A percentile compares a stretch with the other conserved stretches of the same genome.
These are phyloP conservation scores for Formica selysi DNA, from an alignment of 1,140 invertebrate species.

Conservation along the genomic window DNA sequence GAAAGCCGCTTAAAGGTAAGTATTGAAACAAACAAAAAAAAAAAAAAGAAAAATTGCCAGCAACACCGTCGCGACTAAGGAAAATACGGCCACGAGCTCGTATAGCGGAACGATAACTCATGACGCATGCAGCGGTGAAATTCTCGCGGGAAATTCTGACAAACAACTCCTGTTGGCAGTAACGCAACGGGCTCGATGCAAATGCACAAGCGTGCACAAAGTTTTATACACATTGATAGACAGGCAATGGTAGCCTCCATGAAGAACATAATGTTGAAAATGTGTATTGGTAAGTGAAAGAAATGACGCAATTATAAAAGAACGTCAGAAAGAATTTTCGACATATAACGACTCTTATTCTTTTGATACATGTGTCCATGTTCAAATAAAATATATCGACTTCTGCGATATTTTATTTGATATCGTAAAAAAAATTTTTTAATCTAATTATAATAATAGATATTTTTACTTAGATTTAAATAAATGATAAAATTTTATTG, in stretches of 20 bases:
- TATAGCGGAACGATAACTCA: constrained; percentile 66
- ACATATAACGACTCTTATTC: not conserved
- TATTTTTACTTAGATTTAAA: not conserved
- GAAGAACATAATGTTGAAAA: constrained; percentile 51
- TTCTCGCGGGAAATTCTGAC: constrained; percentile 75
- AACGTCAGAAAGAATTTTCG: constrained; percentile 27
- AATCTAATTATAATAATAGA: not conserved
- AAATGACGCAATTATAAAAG: constrained; percentile 62
- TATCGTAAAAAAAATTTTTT: not conserved
- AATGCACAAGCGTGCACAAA: constrained; percentile 69
- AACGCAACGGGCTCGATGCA: constrained; percentile 70
- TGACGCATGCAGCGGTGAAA: constrained; percentile 65
- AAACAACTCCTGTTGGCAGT: constrained; percentile 68
- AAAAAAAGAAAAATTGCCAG: constrained; percentile 26
- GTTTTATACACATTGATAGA: constrained; percentile 69
- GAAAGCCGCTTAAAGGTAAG: constrained; percentile 51
- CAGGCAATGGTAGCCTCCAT: constrained; percentile 44
- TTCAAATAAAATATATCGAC: not conserved
- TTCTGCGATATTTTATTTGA: not conserved
- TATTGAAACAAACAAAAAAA: constrained; percentile 20
- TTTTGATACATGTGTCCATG: not conserved
- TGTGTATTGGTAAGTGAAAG: constrained; percentile 26
- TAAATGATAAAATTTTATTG: not conserved
- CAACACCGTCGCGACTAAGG: constrained; percentile 30
- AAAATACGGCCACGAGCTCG: constrained; percentile 25